Evolutionary conservation across 2,797 vertebrate genomes (phyloP), one percentile per base, ranked within the genome.

Genomic region (Gorsachius magnificus): DNA sequence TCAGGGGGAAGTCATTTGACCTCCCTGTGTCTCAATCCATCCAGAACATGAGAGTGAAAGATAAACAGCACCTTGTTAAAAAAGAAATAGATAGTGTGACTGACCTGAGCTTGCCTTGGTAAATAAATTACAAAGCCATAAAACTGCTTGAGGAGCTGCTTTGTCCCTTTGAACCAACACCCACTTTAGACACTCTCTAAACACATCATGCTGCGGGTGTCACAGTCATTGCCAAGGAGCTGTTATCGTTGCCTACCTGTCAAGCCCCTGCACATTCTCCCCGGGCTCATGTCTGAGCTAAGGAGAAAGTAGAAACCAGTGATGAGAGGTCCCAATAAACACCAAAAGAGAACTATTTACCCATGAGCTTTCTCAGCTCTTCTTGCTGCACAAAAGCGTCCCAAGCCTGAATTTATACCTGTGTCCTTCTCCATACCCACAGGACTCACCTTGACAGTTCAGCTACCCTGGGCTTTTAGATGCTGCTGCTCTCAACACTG

Each of bases 101-200:
- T 94, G 94, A 94, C 89, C 94, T 88, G 79, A 88, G 51, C 43
- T 88, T 92, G 87, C 95, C 89, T 95, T 72, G 76, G 96, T 96
- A 94, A 97, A 97, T 96, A 96, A 96, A 95, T 95, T 97, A 95
- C 94, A 75, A 94, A 96, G 84, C 76, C 56, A 72, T 96, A 92
- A 94, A 94, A 83, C 54, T 83, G 82, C 72, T 94, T n/a, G 87
- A 92, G 76, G 76, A 95, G 61, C 89, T 94, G 84, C 63, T 88
- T 76, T 92, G 84, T 69, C 74, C 76, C 60, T 91, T 90, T 85
- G 92, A 91, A 97, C 86, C 65, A 89, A 70, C 93, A 87, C 65
- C 78, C 72, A 69, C 90, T 78, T 36, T 16, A 86, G 90, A 33
- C 82, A 69, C 57, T 92, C 72, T 93, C 45, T 29, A 90, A 66